These are phyloP conservation scores for Drosophila littoralis DNA, from an alignment of 1,140 invertebrate species.

Conservation along the genomic window DNA sequence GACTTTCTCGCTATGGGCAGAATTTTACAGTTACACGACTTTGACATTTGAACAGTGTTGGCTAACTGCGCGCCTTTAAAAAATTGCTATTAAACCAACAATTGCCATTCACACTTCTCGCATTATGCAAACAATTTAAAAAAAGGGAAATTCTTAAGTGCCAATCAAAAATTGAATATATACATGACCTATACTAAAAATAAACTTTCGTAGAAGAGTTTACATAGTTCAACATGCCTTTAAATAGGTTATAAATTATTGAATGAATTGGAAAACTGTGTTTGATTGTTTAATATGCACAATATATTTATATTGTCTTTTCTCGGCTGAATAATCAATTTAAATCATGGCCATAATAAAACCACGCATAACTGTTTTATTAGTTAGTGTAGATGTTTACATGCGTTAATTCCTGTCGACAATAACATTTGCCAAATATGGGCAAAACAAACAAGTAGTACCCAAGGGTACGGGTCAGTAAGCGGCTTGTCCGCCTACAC, in stretches of 20 bases:
- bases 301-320: not conserved
- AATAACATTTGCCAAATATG: too few relatives aligned
- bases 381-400: too few relatives aligned
- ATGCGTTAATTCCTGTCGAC: too few relatives aligned
- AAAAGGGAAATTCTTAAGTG: too few relatives aligned
- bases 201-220: too few relatives aligned
- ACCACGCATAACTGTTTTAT: not conserved
- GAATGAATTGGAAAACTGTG: too few relatives aligned
- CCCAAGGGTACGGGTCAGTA: not conserved
- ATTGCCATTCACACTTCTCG: not conserved
- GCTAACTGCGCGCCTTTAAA: not conserved
- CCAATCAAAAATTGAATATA: not conserved
- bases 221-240: too few relatives aligned
- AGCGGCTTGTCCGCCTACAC: slow-evolving; percentile 49
- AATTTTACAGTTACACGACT: slow-evolving; percentile 13
- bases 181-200: not conserved
- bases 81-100: not conserved
- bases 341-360: slow-evolving; percentile 14
- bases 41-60: slow-evolving; percentile 12
- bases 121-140: not conserved
- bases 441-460: too few relatives aligned
- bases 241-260: too few relatives aligned
- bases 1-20: not conserved
- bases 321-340: not conserved
- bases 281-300: too few relatives aligned